These are phyloP conservation scores for Anguilla japonica DNA, from an alignment of 2,113 vertebrate species.

Conservation along the genomic window DNA sequence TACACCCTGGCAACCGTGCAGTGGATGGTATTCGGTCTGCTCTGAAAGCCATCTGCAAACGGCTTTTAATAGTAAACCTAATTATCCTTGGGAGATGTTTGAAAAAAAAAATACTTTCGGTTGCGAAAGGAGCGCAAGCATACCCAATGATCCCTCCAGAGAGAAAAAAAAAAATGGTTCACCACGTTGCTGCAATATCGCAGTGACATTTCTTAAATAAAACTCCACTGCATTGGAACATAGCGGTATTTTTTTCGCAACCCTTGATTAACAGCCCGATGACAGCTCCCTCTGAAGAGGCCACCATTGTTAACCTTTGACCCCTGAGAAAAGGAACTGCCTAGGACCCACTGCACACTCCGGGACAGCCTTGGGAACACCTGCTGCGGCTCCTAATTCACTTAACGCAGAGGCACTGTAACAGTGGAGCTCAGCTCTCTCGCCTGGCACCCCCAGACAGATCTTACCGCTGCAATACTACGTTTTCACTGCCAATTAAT, in stretches of 20 bases:
- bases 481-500: background rate
- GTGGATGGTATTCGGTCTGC: background rate
- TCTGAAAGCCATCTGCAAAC: background rate
- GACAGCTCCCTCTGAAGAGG: background rate
- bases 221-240: background rate
- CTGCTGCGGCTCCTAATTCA: background rate
- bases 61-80: background rate
- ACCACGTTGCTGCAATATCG: no score
- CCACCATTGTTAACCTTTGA: background rate
- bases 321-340: background rate
- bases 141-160: background rate
- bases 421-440: background rate
- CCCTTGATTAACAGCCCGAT: background rate
- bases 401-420: background rate
- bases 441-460: background rate
- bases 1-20: background rate
- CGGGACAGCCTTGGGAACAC: background rate
- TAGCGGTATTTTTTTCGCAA: background rate
- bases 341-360: background rate
- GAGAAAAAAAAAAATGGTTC: background rate
- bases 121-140: no score
- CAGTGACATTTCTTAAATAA: background rate
- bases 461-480: background rate
- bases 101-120: background rate
- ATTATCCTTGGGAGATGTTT: background rate